Conservation (phyloP, 2,888 invertebrate species). For the Apotomis turbidana region DNA sequence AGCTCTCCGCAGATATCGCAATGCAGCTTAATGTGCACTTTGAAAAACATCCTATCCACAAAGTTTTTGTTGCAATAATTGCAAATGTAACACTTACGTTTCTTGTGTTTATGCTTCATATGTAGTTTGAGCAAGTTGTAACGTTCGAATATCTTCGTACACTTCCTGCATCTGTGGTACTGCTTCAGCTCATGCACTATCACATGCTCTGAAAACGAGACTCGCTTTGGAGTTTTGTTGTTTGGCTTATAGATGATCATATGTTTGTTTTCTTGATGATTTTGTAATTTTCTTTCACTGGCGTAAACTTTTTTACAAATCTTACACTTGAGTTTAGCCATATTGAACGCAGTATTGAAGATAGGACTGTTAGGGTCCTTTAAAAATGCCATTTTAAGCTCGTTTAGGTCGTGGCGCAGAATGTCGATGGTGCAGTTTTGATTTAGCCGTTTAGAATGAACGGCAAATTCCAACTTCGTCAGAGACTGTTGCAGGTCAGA, state of each 20-base stretch:
- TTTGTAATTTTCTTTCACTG: slow-evolving; percentile 62
- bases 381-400: slow-evolving; percentile 50
- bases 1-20: slow-evolving; percentile 65
- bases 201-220: slow-evolving; percentile 72
- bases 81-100: slow-evolving; percentile 75
- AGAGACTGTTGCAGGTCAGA: slow-evolving; percentile 5
- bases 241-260: slow-evolving; percentile 58
- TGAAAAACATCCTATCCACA: slow-evolving; percentile 70
- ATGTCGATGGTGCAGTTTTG: slow-evolving; percentile 59
- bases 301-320: slow-evolving; percentile 69
- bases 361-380: slow-evolving; percentile 27
- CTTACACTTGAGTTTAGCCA: slow-evolving; percentile 61
- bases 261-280: slow-evolving; percentile 70
- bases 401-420: slow-evolving; percentile 56
- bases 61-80: slow-evolving; percentile 72
- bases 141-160: slow-evolving; percentile 66
- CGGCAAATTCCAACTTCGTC: slow-evolving; percentile 26
- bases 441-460: slow-evolving; percentile 47
- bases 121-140: slow-evolving; percentile 63
- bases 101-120: slow-evolving; percentile 66
- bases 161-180: slow-evolving; percentile 73
- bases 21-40: slow-evolving; percentile 74
- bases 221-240: slow-evolving; percentile 63
- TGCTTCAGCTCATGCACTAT: slow-evolving; percentile 70
- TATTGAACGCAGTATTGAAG: slow-evolving; percentile 39